A percentile compares a stretch with the other conserved stretches of the same genome.
These are phyloP conservation scores for Galago senegalensis DNA, from an alignment of 2,797 vertebrate species.

Conservation along the genomic window DNA sequence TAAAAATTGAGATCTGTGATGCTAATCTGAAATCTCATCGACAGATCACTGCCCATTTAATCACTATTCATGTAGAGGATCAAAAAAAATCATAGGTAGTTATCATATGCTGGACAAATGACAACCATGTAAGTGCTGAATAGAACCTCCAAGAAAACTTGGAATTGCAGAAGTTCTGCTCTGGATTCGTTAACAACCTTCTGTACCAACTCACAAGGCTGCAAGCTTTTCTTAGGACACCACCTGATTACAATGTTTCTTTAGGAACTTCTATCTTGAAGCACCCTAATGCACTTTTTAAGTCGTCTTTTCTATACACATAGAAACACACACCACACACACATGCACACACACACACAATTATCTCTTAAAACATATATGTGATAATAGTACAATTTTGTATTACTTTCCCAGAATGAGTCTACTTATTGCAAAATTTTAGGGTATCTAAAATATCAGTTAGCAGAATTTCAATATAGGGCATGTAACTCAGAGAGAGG, in stretches of 20 bases:
- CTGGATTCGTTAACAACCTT: slow-evolving; percentile 77
- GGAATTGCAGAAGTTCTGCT: slow-evolving; percentile 75
- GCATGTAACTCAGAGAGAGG: background rate
- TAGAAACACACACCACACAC: background rate
- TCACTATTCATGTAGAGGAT: slow-evolving; percentile 80
- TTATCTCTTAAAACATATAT: background rate
- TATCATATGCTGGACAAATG: slow-evolving; percentile 80
- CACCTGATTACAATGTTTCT: background rate
- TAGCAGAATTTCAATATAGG: background rate
- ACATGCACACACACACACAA: background rate
- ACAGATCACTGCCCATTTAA: slow-evolving; percentile 76
- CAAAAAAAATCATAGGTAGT: slow-evolving; percentile 78
- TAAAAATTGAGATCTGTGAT: slow-evolving; percentile 78
- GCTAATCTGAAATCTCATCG: slow-evolving; percentile 77
- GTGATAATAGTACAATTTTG: background rate
- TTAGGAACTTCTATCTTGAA: slow-evolving; percentile 51
- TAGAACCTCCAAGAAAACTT: slow-evolving; percentile 78
- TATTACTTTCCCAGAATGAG: background rate
- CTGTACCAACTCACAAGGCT: slow-evolving; percentile 69
- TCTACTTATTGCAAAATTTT: background rate
- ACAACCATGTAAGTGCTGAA: slow-evolving; percentile 83
- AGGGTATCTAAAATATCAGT: background rate
- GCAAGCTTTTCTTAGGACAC: slow-evolving; percentile 73
- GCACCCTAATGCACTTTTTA: background rate
- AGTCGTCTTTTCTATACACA: background rate